Percentiles rank a stretch among this genome's conserved stretches.
Conservation (phyloP, 92 coral and sea anemone genomes). For the Palythoa grandis region DNA sequence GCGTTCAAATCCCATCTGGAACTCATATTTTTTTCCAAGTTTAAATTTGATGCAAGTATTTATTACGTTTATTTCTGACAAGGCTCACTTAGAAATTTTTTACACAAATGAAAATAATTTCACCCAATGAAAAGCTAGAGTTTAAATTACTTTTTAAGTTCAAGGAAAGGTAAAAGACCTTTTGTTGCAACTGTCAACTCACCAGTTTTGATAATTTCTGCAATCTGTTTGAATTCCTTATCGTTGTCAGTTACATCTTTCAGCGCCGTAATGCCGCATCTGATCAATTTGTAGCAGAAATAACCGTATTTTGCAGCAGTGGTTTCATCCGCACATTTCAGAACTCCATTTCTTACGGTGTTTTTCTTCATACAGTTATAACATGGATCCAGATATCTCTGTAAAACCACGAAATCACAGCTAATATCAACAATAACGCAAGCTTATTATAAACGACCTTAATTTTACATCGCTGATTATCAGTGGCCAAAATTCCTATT, state of each 20-base stretch:
- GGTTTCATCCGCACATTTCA: constrained; percentile 65
- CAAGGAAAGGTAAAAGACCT: not conserved
- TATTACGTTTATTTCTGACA: too few species aligned
- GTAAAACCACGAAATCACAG: not conserved
- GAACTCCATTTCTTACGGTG: constrained; percentile 57
- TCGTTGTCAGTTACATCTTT: constrained; percentile 62
- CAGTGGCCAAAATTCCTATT: too few species aligned
- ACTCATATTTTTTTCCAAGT: too few species aligned
- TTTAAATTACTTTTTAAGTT: not conserved
- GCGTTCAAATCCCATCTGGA: too few species aligned
- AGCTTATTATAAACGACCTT: not conserved
- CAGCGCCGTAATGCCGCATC: constrained; percentile 81
- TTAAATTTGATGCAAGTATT: too few species aligned
- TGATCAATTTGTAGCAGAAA: constrained; percentile 74
- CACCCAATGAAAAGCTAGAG: not conserved
- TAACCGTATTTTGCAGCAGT: constrained; percentile 69
- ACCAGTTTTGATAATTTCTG: constrained; percentile 72
- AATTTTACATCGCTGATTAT: not conserved
- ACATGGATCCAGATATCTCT: constrained; percentile 74
- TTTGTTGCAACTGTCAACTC: constrained; percentile 4
- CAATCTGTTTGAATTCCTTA: constrained; percentile 52
- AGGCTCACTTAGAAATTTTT: too few species aligned
- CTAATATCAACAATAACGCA: not conserved
- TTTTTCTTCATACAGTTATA: constrained; percentile 61
- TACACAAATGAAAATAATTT: not conserved